Evolutionary conservation across 2,113 vertebrate genomes (phyloP), one percentile per base, ranked within the genome.

Genomic region (Xiphophorus couchianus): DNA sequence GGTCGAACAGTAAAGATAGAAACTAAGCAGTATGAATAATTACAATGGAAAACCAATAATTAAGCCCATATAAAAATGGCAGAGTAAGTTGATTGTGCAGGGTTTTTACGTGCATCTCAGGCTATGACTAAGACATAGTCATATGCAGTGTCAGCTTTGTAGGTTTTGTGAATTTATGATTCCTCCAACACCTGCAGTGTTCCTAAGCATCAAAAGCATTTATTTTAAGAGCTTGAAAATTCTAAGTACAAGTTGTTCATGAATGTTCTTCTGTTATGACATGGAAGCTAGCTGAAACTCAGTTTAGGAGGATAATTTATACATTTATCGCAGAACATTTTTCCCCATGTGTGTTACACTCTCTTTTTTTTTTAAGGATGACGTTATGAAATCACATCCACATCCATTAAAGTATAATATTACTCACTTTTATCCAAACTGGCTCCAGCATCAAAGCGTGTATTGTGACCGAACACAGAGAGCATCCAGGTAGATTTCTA

Each of bases 401-500:
- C 63, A 58, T 37, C 78, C 37, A 37, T 33, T 66, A 30, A 51
- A 51, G 61, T 75, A 70, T 73, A 62, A 84, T 69, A 74, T 29
- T 51, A 37, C 51, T 70, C 54, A 33, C 29, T 76, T 75, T 81
- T 62, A 76, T 86, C 72, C 37, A 68, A 67, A 27, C 76, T n/a
- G 69, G 82, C 82, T 86, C 79, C 39, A 48, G 68, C 84, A 84
- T 91, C 84, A 90, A 89, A 84, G 90, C 77, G 33, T 22, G 44
- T 31, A 64, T 66, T 77, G 74, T 81, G 69, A 76, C 60, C 74
- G 74, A 88, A 80, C 73, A 65, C 63, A 58, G 42, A 71, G 74
- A 87, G 82, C 77, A 78, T 85, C 81, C 90, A 92, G 88, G 89
- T 90, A 86, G 72, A 33, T 83, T 66, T 83, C 62, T 67, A 67